Evolutionary conservation across 2,888 invertebrate species (phyloP), one percentile per base, ranked within the genome.

Genomic region (Pedicia rivosa): DNA sequence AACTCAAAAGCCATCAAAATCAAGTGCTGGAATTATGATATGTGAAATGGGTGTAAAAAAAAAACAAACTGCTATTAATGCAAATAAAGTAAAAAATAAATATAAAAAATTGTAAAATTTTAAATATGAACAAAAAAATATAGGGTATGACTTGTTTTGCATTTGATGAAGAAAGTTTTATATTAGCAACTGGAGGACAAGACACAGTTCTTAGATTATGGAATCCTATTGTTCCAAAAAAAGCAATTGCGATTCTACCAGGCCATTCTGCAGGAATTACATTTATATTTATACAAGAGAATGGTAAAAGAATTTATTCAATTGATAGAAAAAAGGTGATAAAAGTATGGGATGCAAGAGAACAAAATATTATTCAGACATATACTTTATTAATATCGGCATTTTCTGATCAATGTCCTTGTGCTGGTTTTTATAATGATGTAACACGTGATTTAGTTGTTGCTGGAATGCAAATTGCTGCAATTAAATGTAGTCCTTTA

Each of bases 131-230:
- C n/a, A n/a, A n/a, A n/a, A n/a, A n/a, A n/a, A n/a, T 44, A 19
- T 35, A 70, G 70, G 77, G 77, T 14, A 66, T 71, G 22, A 68
- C 72, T 44, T 73, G 74, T 44, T 77, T 77, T 50, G 67, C 64
- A 38, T 61, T 73, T 48, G 67, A 67, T 46, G 73, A 70, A 54
- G 67, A 64, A 10, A 61, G 63, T 14, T 71, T 72, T 45, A 55
- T 71, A 31, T 50, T 78, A 33, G 75, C 68, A 37, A 76, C 75
- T 2, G 86, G 84, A 2, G 78, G 86, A 4, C 74, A 79, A 6
- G 86, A 87, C 57, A 76, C 78, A 46, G 53, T 68, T 36, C 66
- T 82, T 17, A 70, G 83, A 25, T 63, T 83, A 36, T 88, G 86
- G 86, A 83, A 80, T 57, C 73, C 82, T 1, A 81, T 80, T 53